A percentile compares a stretch with the other conserved stretches of the same genome.
Evolutionary conservation across 2,113 vertebrate species (phyloP).

Genomic region (Eulemur rufifrons): DNA sequence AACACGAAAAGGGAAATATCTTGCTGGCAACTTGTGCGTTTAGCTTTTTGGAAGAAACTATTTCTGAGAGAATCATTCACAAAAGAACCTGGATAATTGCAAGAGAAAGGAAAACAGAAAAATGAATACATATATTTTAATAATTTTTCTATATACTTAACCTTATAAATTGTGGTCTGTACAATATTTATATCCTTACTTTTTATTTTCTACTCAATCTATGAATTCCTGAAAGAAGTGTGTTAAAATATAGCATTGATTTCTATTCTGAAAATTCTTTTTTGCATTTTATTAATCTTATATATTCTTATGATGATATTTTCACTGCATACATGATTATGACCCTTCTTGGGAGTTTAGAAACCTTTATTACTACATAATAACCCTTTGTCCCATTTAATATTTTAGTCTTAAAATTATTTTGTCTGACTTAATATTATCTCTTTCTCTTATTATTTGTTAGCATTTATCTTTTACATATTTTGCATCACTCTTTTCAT

Average conservation of each 20-base stretch:
- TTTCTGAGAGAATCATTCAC: neutral
- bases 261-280: fast-evolving
- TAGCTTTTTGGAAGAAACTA: neutral
- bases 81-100: neutral
- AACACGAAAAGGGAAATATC: neutral
- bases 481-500: neutral
- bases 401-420: neutral
- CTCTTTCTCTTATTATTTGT: neutral
- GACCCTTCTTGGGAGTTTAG: neutral
- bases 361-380: neutral
- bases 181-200: neutral
- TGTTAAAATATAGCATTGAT: neutral
- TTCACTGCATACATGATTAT: neutral
- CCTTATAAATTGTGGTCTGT: neutral
- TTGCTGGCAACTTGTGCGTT: neutral
- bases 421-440: neutral
- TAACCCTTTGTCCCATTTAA: neutral
- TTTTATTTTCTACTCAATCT: neutral
- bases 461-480: neutral
- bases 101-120: neutral
- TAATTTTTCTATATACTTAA: neutral
- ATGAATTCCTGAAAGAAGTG: neutral
- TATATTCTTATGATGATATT: neutral
- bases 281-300: neutral
- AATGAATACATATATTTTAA: neutral